phyloP scores from a whole-genome alignment of 92 coral and sea anemone genomes.

The Ricordea florida region DNA sequence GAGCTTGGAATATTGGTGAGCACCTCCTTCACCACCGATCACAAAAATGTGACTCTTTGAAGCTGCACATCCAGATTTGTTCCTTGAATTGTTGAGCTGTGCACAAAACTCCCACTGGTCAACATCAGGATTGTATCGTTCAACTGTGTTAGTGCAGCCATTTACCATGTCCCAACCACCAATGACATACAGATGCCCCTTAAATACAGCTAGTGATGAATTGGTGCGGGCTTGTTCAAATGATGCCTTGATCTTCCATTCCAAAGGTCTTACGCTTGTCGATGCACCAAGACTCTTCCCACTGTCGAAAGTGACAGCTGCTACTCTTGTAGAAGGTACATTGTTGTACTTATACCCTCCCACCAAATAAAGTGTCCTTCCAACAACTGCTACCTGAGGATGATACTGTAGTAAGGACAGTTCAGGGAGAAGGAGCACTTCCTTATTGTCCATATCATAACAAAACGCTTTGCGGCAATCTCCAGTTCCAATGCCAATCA shows the following conservation, averaged over 20 bases:
- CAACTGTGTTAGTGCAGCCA: slow-evolving; percentile 66
- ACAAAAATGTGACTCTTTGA: slow-evolving; percentile 50
- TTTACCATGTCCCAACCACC: slow-evolving; percentile 63
- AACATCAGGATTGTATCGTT: slow-evolving; percentile 65
- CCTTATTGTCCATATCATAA: slow-evolving; percentile 69
- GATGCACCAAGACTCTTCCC: slow-evolving; percentile 24
- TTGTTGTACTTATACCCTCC: slow-evolving; percentile 68
- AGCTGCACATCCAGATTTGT: slow-evolving; percentile 67
- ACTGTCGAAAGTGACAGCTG: slow-evolving; percentile 53
- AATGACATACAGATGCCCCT: slow-evolving; percentile 63
- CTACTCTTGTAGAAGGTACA: slow-evolving; percentile 51
- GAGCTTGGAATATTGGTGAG: neutral
- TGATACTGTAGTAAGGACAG: slow-evolving; percentile 50
- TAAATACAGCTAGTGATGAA: slow-evolving; percentile 54
- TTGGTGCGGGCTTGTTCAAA: slow-evolving; percentile 56
- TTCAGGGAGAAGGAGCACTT: slow-evolving; percentile 52
- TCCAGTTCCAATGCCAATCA: slow-evolving; percentile 69
- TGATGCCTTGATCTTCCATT: slow-evolving; percentile 66
- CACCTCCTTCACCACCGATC: slow-evolving; percentile 70
- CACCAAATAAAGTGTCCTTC: slow-evolving; percentile 66
- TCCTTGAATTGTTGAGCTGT: slow-evolving; percentile 56
- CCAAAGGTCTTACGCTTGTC: slow-evolving; percentile 3
- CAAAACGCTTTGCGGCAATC: slow-evolving; percentile 69
- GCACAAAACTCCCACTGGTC: slow-evolving; percentile 64
- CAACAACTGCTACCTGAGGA: slow-evolving; percentile 60